Percentiles rank a stretch among this genome's conserved stretches.
Conservation (phyloP, 2,888 invertebrate species). For the Mimas tiliae region DNA sequence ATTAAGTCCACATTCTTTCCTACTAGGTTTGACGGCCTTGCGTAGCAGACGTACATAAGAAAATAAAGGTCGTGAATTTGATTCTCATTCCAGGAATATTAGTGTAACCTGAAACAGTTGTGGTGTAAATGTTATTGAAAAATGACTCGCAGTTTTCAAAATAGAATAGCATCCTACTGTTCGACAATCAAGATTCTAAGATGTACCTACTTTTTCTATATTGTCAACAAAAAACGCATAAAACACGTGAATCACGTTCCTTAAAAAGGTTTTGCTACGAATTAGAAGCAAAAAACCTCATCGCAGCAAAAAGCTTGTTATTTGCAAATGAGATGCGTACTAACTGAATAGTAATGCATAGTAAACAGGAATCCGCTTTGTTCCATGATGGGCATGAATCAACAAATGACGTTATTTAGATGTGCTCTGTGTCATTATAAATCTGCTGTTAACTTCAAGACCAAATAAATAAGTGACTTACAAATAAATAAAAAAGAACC, state of each 20-base stretch:
- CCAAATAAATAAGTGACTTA: background rate
- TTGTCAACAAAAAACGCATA: background rate
- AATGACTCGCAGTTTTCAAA: too few species aligned
- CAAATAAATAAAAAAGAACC: background rate
- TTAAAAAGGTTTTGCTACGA: background rate
- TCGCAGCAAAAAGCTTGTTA: background rate
- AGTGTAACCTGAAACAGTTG: too few species aligned
- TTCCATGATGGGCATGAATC: background rate
- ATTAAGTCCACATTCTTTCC: conserved; percentile 1
- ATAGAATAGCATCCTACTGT: too few species aligned
- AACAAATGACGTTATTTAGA: background rate
- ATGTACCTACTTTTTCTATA: background rate
- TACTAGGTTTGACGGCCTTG: background rate
- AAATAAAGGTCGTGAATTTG: too few species aligned
- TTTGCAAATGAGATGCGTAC: background rate
- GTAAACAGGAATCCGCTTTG: conserved; percentile 6
- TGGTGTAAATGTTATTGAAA: too few species aligned
- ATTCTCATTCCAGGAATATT: too few species aligned
- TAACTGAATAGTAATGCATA: background rate
- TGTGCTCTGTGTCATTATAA: background rate
- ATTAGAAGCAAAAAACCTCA: background rate
- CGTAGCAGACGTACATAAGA: too few species aligned
- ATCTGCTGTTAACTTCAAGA: background rate
- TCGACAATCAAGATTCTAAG: too few species aligned
- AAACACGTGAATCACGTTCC: background rate